These are phyloP conservation scores for Halichondria panicea DNA, from an alignment of 37 sponge, comb jelly and placozoan genomes.

Conservation along the genomic window DNA sequence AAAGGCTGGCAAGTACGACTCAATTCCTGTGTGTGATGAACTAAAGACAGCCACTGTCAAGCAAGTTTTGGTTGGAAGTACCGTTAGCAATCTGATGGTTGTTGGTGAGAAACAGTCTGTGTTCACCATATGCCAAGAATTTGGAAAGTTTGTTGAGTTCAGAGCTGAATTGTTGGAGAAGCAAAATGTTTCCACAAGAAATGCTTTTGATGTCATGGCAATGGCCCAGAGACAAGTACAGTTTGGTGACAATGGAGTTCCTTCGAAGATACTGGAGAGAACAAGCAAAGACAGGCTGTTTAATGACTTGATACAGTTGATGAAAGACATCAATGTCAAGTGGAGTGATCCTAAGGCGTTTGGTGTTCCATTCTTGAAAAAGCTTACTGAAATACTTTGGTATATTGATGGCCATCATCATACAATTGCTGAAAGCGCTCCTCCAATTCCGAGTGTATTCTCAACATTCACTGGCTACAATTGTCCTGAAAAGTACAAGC, in stretches of 20 bases:
- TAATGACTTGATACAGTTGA: slow-evolving; percentile 10
- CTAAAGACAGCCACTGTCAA: no score
- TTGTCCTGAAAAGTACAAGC: background rate
- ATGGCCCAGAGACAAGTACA: background rate
- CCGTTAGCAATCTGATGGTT: no score
- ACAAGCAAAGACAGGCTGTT: slow-evolving; percentile 5
- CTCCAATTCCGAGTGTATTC: slow-evolving; percentile 2
- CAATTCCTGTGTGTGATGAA: no score
- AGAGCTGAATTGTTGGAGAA: background rate
- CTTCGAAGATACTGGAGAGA: background rate
- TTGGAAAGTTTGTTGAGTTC: background rate
- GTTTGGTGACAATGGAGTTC: slow-evolving; percentile 4
- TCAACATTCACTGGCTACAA: slow-evolving; percentile 10
- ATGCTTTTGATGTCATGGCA: slow-evolving; percentile 21
- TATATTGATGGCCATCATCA: slow-evolving; percentile 27
- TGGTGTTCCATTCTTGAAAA: slow-evolving; percentile 6
- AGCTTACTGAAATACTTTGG: slow-evolving; percentile 21
- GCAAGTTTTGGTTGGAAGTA: no score
- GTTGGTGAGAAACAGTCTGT: no score
- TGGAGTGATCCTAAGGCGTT: slow-evolving; percentile 13
- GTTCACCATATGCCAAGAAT: no score
- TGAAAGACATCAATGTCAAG: background rate
- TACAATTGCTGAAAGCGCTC: slow-evolving; percentile 1
- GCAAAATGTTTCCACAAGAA: background rate
- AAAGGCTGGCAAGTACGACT: no score